phyloP scores from a whole-genome alignment of 2,113 vertebrate species.

The Baryphthengus martii region DNA sequence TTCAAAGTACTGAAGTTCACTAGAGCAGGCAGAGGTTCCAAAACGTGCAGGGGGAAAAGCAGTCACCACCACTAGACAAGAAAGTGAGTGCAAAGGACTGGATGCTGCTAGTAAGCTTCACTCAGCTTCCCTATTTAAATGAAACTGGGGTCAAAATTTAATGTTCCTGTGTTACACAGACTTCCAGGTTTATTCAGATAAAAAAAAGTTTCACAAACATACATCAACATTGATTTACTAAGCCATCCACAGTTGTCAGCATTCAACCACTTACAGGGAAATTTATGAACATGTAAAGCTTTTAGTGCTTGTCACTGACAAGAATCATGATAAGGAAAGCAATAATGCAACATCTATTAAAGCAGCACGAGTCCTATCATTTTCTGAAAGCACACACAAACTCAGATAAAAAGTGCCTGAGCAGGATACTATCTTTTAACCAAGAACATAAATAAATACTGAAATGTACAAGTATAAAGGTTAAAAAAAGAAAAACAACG shows the following conservation, averaged over 20 bases:
- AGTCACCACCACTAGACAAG: background rate
- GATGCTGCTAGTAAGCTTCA: background rate
- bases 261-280: slow-evolving; percentile 43
- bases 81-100: background rate
- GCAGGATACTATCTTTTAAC: background rate
- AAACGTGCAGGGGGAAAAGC: background rate
- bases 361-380: background rate
- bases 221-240: slow-evolving; percentile 40
- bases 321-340: slow-evolving; percentile 51
- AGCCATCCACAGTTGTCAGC: slow-evolving; percentile 26
- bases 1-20: background rate
- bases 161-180: background rate
- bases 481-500: background rate
- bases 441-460: background rate
- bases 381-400: background rate
- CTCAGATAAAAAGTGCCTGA: background rate
- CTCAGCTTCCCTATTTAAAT: background rate
- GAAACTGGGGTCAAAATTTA: background rate
- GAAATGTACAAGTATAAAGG: background rate
- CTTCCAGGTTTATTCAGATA: background rate
- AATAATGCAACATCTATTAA: slow-evolving; percentile 23
- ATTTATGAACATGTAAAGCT: slow-evolving; percentile 50
- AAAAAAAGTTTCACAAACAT: slow-evolving; percentile 6
- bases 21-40: background rate
- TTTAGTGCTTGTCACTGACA: slow-evolving; percentile 55